phyloP scores from a whole-genome alignment of 2,888 invertebrate genomes.

The Mythimna lalbum region DNA sequence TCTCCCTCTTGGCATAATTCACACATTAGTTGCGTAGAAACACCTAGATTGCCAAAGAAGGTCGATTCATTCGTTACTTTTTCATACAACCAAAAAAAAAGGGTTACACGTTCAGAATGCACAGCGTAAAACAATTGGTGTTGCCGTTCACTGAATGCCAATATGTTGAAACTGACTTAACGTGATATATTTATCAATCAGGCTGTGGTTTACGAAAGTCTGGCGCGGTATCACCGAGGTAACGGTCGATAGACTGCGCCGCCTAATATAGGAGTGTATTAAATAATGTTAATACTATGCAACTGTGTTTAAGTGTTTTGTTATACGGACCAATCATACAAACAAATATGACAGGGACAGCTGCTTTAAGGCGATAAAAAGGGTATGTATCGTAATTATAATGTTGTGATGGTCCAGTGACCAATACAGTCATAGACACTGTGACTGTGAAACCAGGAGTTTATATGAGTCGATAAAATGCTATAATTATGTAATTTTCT shows the following conservation, averaged over 20 bases:
- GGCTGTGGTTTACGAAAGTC: constrained; percentile 82
- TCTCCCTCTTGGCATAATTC: constrained; percentile 40
- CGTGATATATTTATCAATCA: constrained; percentile 86
- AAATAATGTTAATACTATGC: constrained; percentile 43
- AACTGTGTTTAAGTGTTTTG: constrained; percentile 32
- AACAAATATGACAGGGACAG: constrained; percentile 8
- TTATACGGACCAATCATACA: constrained; percentile 9
- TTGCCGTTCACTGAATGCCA: constrained; percentile 72
- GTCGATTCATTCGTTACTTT: constrained; percentile 65
- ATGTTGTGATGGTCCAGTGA: not conserved
- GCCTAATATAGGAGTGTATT: constrained; percentile 38
- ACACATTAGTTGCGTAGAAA: constrained; percentile 41
- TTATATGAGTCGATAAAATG: too few species aligned
- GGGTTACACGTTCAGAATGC: constrained; percentile 75
- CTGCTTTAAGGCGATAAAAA: constrained; percentile 22
- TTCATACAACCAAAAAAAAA: constrained; percentile 67
- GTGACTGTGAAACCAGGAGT: too few species aligned
- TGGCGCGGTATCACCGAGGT: constrained; percentile 62
- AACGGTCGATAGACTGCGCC: constrained; percentile 66
- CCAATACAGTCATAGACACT: too few species aligned
- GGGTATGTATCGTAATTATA: constrained; percentile 12
- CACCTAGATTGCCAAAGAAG: constrained; percentile 40
- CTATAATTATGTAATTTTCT: not conserved
- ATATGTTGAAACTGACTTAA: constrained; percentile 80
- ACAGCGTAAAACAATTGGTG: constrained; percentile 68